Percentiles rank a stretch among this genome's conserved stretches.
Evolutionary conservation across 2,888 invertebrate genomes (phyloP).

Genomic region (Calliopum simillimum): DNA sequence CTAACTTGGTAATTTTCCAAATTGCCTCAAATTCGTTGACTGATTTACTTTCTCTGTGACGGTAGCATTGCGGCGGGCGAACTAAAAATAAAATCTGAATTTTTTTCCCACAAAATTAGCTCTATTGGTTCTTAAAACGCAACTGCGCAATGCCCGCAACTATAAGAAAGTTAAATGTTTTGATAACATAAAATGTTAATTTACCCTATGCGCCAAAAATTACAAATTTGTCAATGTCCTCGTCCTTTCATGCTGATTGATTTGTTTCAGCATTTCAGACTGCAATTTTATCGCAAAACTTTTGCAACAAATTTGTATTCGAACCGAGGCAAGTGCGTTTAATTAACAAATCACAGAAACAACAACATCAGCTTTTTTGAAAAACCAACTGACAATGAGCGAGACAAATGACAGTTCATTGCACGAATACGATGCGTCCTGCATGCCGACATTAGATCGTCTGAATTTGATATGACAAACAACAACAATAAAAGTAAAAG

Average conservation of each 20-base stretch:
- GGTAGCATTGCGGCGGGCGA: no score
- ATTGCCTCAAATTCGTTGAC: no score
- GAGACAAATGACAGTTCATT: slow-evolving; percentile 31
- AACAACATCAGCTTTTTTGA: neutral
- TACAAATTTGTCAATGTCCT: slow-evolving; percentile 13
- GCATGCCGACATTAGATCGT: slow-evolving; percentile 40
- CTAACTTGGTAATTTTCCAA: no score
- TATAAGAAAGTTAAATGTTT: no score
- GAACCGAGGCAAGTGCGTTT: neutral
- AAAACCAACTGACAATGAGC: slow-evolving; percentile 20
- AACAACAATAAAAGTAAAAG: slow-evolving; percentile 29
- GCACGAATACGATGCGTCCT: slow-evolving; percentile 18
- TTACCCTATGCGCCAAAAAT: no score
- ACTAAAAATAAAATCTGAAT: no score
- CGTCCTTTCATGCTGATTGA: slow-evolving; percentile 12
- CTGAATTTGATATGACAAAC: slow-evolving; percentile 45
- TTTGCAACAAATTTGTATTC: slow-evolving; percentile 13
- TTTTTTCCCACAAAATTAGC: no score
- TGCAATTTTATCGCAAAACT: neutral
- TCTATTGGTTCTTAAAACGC: no score
- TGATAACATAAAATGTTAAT: no score
- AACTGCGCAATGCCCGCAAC: no score
- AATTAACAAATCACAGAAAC: slow-evolving; percentile 7
- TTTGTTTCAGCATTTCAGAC: slow-evolving; percentile 2
- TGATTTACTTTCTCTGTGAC: no score